A percentile compares a stretch with the other conserved stretches of the same genome.
Conservation (phyloP, 2,888 invertebrate species). For the Meteorus cinctellus region DNA sequence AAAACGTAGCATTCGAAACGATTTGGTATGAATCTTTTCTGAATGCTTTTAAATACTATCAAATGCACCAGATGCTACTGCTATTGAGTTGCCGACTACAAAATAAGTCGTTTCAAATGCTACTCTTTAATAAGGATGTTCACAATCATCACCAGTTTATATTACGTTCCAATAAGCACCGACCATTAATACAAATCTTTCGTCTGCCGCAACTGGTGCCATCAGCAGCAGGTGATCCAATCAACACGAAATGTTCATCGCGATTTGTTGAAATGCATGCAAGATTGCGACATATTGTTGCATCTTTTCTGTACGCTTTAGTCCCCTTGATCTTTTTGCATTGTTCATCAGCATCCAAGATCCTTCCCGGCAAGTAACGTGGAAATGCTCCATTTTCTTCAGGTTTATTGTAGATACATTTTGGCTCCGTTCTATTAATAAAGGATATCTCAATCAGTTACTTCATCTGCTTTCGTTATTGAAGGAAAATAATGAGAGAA, state of each 20-base stretch:
- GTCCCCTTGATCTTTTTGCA: conserved; percentile 21
- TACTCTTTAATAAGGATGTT: background rate
- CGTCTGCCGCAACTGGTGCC: background rate
- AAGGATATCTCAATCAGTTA: background rate
- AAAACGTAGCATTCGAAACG: background rate
- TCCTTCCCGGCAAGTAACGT: conserved; percentile 28
- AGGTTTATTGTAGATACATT: conserved; percentile 35
- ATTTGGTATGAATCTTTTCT: no score
- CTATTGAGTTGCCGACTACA: no score
- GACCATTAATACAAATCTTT: conserved; percentile 16
- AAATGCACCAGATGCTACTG: no score
- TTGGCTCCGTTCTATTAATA: background rate
- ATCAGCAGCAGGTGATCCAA: background rate
- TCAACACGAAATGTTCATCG: background rate
- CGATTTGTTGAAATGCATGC: conserved; percentile 39
- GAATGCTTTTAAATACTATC: no score
- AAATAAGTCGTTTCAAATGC: no score
- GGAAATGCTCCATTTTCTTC: background rate
- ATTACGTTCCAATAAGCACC: background rate
- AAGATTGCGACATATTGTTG: conserved; percentile 38
- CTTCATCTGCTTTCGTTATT: background rate
- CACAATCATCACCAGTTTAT: background rate
- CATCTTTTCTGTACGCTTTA: background rate
- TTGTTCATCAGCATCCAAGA: conserved; percentile 28
- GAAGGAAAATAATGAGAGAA: background rate